Evolutionary conservation across 2,113 vertebrate species (phyloP).

Genomic region (Eubucco bourcierii): DNA sequence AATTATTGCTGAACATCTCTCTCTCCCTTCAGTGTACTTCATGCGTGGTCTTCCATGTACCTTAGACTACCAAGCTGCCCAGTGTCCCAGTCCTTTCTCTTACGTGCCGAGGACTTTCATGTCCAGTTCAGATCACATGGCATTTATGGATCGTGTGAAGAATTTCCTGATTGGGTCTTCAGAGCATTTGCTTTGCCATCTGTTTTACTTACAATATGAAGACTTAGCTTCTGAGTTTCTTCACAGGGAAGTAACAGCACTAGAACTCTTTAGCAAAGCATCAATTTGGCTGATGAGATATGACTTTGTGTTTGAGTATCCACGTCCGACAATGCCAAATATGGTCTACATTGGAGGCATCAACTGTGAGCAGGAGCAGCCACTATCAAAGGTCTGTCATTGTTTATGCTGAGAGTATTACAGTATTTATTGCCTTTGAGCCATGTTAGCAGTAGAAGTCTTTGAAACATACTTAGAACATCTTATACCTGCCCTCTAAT

Average conservation of each 20-base stretch:
- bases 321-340: slow-evolving; percentile 86
- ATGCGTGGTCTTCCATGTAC: too few species aligned
- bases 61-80: slow-evolving; percentile 71
- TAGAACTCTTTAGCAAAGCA: slow-evolving; percentile 73
- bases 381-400: slow-evolving; percentile 13
- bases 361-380: slow-evolving; percentile 41
- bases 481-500: too few species aligned
- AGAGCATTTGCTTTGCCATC: slow-evolving; percentile 36
- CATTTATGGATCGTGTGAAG: slow-evolving; percentile 77
- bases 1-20: slow-evolving; percentile 79
- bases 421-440: background rate
- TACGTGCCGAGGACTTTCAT: slow-evolving; percentile 74
- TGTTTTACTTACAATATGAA: slow-evolving; percentile 48
- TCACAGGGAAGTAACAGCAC: slow-evolving; percentile 61
- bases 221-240: slow-evolving; percentile 73
- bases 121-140: slow-evolving; percentile 73
- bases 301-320: slow-evolving; percentile 86
- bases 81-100: slow-evolving; percentile 80
- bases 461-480: too few species aligned
- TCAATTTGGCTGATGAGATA: slow-evolving; percentile 84
- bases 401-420: background rate
- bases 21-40: slow-evolving; percentile 75
- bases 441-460: too few species aligned
- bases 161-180: slow-evolving; percentile 68
- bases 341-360: slow-evolving; percentile 75